A percentile compares a stretch with the other conserved stretches of the same genome.
These are phyloP conservation scores for Ceyx melanurus DNA, from an alignment of 2,113 vertebrate species.

Conservation along the genomic window DNA sequence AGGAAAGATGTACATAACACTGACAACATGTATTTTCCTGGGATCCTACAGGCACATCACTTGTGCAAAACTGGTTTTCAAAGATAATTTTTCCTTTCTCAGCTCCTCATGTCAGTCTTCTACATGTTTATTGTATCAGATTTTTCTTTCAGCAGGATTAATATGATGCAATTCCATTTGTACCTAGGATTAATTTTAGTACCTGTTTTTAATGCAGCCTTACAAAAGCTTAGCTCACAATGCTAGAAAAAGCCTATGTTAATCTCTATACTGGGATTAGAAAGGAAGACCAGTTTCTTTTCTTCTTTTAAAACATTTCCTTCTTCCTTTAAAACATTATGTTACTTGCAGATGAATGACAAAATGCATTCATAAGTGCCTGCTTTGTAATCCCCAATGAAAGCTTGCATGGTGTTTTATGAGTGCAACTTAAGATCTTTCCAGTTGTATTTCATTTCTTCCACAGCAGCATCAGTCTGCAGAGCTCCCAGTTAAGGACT, in stretches of 20 bases:
- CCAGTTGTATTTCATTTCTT: background rate
- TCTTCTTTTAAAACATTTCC: conserved; percentile 19
- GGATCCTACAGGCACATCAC: background rate
- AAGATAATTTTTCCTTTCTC: background rate
- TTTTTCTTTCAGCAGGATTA: conserved; percentile 6
- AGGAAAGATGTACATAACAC: background rate
- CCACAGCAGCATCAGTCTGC: rapidly evolving
- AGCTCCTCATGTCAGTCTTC: background rate
- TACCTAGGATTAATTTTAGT: conserved; percentile 47
- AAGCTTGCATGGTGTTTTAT: background rate
- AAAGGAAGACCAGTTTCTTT: background rate
- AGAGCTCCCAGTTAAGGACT: background rate
- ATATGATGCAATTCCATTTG: conserved; percentile 15
- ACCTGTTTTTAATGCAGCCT: conserved; percentile 18
- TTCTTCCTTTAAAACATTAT: background rate
- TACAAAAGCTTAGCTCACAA: conserved; percentile 21
- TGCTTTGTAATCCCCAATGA: background rate
- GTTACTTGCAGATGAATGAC: background rate
- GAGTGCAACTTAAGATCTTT: background rate
- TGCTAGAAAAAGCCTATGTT: background rate
- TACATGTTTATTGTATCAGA: background rate
- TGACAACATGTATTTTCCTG: background rate
- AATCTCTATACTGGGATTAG: background rate
- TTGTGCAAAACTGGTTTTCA: background rate
- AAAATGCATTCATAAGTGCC: background rate